phyloP scores from a whole-genome alignment of 2,797 vertebrate species.

The Enteromius anoplus region DNA sequence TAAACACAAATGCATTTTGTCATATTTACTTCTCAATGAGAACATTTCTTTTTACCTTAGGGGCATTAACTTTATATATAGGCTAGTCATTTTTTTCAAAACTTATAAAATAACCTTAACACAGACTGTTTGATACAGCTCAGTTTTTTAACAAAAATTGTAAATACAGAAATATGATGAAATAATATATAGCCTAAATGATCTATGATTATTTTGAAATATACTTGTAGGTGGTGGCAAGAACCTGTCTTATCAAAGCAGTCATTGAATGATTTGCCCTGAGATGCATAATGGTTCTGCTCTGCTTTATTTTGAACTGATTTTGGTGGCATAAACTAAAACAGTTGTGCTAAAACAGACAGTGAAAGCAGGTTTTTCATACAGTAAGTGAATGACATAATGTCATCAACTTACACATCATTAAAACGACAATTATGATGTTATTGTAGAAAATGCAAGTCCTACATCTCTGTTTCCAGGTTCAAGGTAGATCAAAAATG shows the following conservation, averaged over 20 bases:
- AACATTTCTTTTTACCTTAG: too few species aligned
- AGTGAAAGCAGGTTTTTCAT: neutral
- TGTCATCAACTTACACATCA: neutral
- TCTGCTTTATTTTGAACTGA: too few species aligned
- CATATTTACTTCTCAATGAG: too few species aligned
- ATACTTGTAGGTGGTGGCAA: neutral
- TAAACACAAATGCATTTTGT: neutral
- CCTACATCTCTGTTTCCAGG: neutral
- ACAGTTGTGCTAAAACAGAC: neutral
- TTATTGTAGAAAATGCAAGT: neutral
- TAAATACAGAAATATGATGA: too few species aligned
- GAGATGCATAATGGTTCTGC: neutral
- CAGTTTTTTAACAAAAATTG: too few species aligned
- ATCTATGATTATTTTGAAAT: conserved; percentile 2
- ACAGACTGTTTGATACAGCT: too few species aligned
- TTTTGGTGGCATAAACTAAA: neutral
- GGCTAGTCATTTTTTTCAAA: too few species aligned
- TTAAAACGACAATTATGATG: neutral
- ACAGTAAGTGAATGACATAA: neutral
- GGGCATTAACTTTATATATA: too few species aligned
- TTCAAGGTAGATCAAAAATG: neutral
- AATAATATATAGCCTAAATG: neutral
- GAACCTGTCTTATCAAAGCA: neutral
- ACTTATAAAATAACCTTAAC: too few species aligned
- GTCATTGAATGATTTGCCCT: neutral